A percentile compares a stretch with the other conserved stretches of the same genome.
These are phyloP conservation scores for Dugesia japonica DNA, from an alignment of 2,888 invertebrate genomes.

Conservation along the genomic window DNA sequence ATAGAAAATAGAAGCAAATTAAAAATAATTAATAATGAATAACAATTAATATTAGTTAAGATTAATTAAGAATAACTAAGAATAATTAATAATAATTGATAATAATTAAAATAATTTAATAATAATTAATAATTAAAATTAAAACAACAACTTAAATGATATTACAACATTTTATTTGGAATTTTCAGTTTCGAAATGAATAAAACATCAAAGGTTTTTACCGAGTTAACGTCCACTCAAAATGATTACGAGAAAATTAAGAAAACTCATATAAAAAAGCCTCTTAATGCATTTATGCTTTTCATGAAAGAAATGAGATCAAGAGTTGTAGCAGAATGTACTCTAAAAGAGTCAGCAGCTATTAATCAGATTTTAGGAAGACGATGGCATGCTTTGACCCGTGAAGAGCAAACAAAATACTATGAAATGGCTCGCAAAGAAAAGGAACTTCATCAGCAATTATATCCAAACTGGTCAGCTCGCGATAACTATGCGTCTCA, in stretches of 20 bases:
- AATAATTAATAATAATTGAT: no score
- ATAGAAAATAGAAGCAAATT: no score
- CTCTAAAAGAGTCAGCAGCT: constrained; percentile 91
- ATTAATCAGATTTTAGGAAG: constrained; percentile 96
- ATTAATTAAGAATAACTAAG: no score
- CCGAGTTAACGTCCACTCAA: not conserved
- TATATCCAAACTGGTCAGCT: constrained; percentile 99
- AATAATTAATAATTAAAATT: no score
- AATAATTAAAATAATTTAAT: no score
- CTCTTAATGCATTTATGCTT: constrained; percentile 97
- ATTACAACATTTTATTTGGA: no score
- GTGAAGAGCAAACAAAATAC: constrained; percentile 99
- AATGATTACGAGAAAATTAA: constrained; percentile 13
- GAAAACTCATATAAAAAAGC: constrained; percentile 71
- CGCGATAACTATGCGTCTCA: constrained; percentile 99
- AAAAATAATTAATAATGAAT: no score
- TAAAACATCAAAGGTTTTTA: not conserved
- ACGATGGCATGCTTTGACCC: constrained; percentile 98
- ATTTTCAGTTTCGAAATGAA: not conserved
- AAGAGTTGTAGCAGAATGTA: constrained; percentile 92
- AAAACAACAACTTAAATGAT: no score
- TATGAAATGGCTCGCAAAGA: constrained; percentile 99
- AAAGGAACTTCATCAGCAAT: constrained; percentile 95
- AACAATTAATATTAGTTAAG: no score
- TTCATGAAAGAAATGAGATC: constrained; percentile 99